Percentiles rank a stretch among this genome's conserved stretches.
phyloP scores from a whole-genome alignment of 2,797 vertebrate species.

The Mormyrops boulengeri region DNA sequence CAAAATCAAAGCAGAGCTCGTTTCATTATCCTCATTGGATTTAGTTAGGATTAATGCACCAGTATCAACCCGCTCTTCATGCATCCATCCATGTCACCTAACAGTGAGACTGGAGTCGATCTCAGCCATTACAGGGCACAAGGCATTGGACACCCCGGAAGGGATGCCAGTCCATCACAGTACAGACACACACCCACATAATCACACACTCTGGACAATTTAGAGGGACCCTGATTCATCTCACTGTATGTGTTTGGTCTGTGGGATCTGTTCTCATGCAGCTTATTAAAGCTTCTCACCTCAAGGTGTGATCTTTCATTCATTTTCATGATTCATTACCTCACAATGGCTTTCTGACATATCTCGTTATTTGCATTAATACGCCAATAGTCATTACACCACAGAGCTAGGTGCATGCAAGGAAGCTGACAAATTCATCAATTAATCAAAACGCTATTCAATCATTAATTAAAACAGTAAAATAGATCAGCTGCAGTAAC shows the following conservation, averaged over 20 bases:
- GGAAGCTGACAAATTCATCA: neutral
- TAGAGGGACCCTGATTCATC: neutral
- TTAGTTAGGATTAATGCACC: neutral
- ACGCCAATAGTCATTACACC: neutral
- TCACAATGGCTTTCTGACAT: conserved; percentile 3
- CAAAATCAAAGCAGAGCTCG: neutral
- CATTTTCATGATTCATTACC: neutral
- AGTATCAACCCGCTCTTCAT: neutral
- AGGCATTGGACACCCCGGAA: neutral
- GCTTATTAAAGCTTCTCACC: neutral
- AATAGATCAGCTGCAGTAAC: neutral
- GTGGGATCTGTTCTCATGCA: neutral
- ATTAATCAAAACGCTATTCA: neutral
- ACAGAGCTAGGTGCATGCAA: neutral
- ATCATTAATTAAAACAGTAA: neutral
- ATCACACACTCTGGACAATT: neutral
- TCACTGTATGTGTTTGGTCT: neutral
- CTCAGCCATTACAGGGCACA: neutral
- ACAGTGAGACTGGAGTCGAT: neutral
- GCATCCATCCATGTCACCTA: neutral
- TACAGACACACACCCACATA: neutral
- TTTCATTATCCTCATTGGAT: neutral
- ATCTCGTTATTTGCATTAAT: neutral
- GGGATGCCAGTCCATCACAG: neutral
- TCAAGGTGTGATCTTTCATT: neutral